A percentile compares a stretch with the other conserved stretches of the same genome.
These are phyloP conservation scores for Reinhardtius hippoglossoides DNA, from an alignment of 2,113 vertebrate species.

Conservation along the genomic window DNA sequence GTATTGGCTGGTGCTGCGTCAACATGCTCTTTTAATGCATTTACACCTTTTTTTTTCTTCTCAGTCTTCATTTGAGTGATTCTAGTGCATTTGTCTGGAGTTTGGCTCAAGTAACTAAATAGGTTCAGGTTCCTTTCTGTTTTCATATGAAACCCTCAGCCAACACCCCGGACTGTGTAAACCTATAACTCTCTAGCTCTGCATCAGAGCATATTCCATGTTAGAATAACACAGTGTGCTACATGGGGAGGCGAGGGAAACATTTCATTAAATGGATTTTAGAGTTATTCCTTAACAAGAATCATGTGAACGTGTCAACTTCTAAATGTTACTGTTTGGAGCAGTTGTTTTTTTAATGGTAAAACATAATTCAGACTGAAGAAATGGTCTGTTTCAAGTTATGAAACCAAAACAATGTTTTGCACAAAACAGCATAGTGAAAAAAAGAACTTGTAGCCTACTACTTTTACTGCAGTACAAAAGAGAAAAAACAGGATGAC, in stretches of 20 bases:
- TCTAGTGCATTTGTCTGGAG: conserved; percentile 77
- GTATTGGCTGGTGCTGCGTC: conserved; percentile 2
- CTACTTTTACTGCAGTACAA: background rate
- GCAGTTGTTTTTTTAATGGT: conserved; percentile 1
- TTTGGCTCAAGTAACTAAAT: conserved; percentile 75
- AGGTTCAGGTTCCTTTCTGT: conserved; percentile 77
- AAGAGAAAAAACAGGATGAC: background rate
- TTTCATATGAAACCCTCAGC: conserved; percentile 83
- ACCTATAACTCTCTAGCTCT: conserved; percentile 3
- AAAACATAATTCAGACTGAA: conserved; percentile 40
- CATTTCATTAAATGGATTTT: conserved; percentile 67
- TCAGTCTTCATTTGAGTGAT: conserved; percentile 66
- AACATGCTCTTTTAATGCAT: conserved; percentile 44
- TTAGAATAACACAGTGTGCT: conserved; percentile 69
- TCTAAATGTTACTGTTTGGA: conserved; percentile 27
- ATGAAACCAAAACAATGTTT: conserved; percentile 43
- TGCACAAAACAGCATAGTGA: conserved; percentile 1
- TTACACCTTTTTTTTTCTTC: conserved; percentile 26
- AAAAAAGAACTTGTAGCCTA: background rate
- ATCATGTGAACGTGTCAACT: conserved; percentile 31
- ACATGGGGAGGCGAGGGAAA: conserved; percentile 49
- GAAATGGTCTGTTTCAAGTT: conserved; percentile 48
- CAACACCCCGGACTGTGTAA: conserved; percentile 81
- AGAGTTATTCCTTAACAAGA: conserved; percentile 57
- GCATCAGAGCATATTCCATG: conserved; percentile 54